Percentiles rank a stretch among this genome's conserved stretches.
phyloP scores from a whole-genome alignment of 2,888 invertebrate species.

The Aphidius colemani region DNA sequence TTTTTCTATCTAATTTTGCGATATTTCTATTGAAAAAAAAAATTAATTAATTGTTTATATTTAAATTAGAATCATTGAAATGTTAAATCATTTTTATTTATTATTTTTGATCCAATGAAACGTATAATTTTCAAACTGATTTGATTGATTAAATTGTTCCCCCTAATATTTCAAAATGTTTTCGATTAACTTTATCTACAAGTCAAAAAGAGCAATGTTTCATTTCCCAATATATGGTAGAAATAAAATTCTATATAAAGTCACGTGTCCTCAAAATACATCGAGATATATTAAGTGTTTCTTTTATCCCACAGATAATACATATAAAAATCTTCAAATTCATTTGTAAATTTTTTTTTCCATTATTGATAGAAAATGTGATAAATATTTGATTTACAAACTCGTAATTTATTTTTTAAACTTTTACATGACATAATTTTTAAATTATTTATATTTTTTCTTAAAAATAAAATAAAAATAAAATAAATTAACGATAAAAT shows the following conservation, averaged over 20 bases:
- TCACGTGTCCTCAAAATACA: slow-evolving; percentile 9
- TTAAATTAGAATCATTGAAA: too few relatives aligned
- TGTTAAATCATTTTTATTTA: too few relatives aligned
- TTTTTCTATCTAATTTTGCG: too few relatives aligned
- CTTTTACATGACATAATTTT: not conserved
- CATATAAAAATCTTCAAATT: too few relatives aligned
- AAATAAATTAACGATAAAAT: not conserved
- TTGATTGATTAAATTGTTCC: slow-evolving; percentile 24
- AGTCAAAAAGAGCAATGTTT: slow-evolving; percentile 9
- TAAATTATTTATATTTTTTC: too few relatives aligned
- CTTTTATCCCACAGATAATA: not conserved
- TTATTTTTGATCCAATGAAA: slow-evolving; percentile 15
- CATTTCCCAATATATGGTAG: too few relatives aligned
- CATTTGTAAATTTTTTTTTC: slow-evolving; percentile 1
- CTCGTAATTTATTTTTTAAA: not conserved
- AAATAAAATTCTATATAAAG: not conserved
- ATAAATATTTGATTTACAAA: not conserved
- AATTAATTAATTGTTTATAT: too few relatives aligned
- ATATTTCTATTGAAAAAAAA: too few relatives aligned
- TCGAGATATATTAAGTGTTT: not conserved
- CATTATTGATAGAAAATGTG: not conserved
- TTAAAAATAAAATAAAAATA: not conserved
- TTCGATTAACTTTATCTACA: not conserved
- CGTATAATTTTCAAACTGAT: slow-evolving; percentile 3
- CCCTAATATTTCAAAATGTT: slow-evolving; percentile 5